Percentiles rank a stretch among this genome's conserved stretches.
These are phyloP conservation scores for Adelges cooleyi DNA, from an alignment of 1,140 invertebrate genomes.

Conservation along the genomic window DNA sequence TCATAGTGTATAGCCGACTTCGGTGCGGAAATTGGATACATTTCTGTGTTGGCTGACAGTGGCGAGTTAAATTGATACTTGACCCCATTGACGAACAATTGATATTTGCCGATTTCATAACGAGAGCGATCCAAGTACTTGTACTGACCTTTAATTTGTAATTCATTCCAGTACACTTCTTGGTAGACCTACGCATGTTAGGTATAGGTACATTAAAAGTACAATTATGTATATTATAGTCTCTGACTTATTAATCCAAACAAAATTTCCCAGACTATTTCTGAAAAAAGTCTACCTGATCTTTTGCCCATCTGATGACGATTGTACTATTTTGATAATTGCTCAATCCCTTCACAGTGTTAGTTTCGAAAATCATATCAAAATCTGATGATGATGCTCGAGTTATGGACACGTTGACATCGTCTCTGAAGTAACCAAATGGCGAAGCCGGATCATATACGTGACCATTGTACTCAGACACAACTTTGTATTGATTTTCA, in stretches of 20 bases:
- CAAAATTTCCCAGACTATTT: too few relatives aligned
- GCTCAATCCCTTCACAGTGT: background rate
- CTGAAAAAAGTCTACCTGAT: too few relatives aligned
- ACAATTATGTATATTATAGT: too few relatives aligned
- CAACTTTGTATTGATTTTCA: background rate
- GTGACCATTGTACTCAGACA: background rate
- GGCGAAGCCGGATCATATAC: background rate
- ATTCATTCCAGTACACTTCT: background rate
- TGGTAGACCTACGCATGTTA: background rate
- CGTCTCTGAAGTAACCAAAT: background rate
- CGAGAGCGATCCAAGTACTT: background rate
- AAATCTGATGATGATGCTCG: background rate
- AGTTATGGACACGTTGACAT: background rate
- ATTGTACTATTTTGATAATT: background rate
- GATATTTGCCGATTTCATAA: background rate
- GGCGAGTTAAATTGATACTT: background rate
- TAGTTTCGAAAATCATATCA: background rate
- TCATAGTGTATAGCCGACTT: background rate
- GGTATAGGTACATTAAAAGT: background rate
- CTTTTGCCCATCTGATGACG: background rate
- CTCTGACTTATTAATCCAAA: too few relatives aligned
- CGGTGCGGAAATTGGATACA: background rate
- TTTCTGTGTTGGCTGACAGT: background rate
- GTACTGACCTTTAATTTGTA: background rate
- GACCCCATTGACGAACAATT: background rate